Base-by-base conservation (phyloP, 2,113 vertebrate species). In the Carassius gibelio region DNA sequence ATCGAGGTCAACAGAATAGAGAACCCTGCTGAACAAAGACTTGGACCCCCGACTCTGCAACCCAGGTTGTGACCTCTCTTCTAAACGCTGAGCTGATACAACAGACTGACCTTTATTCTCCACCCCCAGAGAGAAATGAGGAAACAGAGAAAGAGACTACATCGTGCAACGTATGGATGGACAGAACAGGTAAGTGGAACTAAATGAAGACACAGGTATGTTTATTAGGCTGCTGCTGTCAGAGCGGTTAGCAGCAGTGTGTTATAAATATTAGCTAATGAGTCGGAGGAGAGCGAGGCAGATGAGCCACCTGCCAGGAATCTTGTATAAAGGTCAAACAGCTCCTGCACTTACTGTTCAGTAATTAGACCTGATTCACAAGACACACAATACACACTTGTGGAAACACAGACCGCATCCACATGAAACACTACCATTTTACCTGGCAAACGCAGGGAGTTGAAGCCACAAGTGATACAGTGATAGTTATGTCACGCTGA, bases 141-240 rank as follows among this genome's bases (percentile, higher is more conserved):
- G 9, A 45, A 52, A 78, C 21, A 77, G 42, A 14, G 59, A 71
- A 10, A 23, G 57, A 61, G 66, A 69, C 50, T 59, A 34, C 36
- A 77, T 23, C 11, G 26, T 19, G 26, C 15, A 42, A 15, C 45
- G 36, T 30, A n/a, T 6, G 59, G 80, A 75, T 64, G 57, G 36
- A 66, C 75, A 34, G 55, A 38, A n/a, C 38, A 23, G 34, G 62
- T 62, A 50, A 85, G 81, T 62, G 13, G 75, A 78, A 23, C 42
- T 26, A 21, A 48, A 30, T 23, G 14, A 77, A 55, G 42, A 59
- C 84, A 71, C 79, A 50, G 59, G 80, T 75, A 84, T 77, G 87
- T 88, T 88, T 84, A 88, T 89, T 84, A 88, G 86, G 75, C 45
- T 55, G 81, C 90, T 87, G 89, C 90, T 87, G 89, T 91, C 88